Base-by-base conservation (phyloP, 2,797 vertebrate genomes). In the Anguilla obscura region DNA sequence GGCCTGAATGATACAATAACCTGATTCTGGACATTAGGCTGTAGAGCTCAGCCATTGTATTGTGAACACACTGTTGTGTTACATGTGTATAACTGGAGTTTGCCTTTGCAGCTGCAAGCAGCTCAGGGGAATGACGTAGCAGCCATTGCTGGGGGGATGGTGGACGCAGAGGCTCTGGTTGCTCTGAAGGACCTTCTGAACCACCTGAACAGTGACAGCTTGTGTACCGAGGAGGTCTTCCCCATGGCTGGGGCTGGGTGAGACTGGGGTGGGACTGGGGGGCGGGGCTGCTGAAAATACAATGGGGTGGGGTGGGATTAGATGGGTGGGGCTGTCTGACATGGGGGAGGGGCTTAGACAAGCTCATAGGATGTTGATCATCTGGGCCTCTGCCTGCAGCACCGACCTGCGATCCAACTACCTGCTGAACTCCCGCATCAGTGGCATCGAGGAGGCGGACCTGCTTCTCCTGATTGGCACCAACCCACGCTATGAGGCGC, bases 321-420 rank as follows among this genome's bases (percentile, higher is more conserved):
- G 74, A 79, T 79, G 74, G 74, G 30, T 40, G 33, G 30, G 33
- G 30, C 74, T 14, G 12, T 33, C 36, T 79, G 74, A 40, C 33
- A 16, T 84, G 82, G 36, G 24, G n/a, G 45, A 48, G 40, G 85
- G 24, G 18, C 21, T 45, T 36, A 1, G 21, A 82, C 5, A 9
- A 69, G 63, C 5, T 27, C 7, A n/a, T 7, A 69, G 63, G 60
- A n/a, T 36, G 2, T 48, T 30, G 18, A 18, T 87, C 10, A 74
- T 12, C 8, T 66, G 18, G 30, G 84, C 69, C 92, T 85, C 85
- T 87, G 30, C 69, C 30, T 89, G 89, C 0, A 99, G 98, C 89
- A 96, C 97, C 79, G 99, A 99, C 94, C 94, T 99, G 87, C 97
- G 99, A 88, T 99, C 99, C 48, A 99, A 97, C 95, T 99, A 99